These are phyloP conservation scores for Contarinia nasturtii DNA, from an alignment of 1,140 invertebrate species.

Conservation along the genomic window DNA sequence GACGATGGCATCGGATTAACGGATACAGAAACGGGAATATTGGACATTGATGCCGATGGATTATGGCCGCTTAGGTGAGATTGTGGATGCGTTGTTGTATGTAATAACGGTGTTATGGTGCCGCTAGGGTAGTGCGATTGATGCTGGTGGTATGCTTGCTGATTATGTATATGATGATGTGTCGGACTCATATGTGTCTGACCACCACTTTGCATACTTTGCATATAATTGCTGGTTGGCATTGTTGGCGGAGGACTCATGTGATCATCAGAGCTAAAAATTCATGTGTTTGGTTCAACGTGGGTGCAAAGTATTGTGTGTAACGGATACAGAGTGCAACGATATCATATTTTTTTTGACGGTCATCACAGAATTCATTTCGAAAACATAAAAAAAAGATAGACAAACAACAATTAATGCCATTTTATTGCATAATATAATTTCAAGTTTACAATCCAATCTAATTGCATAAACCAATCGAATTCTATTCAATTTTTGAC, in stretches of 20 bases:
- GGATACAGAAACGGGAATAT: not conserved
- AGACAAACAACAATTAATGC: too few relatives aligned
- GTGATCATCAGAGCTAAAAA: conserved; percentile 1
- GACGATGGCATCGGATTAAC: not conserved
- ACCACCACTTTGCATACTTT: not conserved
- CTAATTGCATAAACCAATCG: too few relatives aligned
- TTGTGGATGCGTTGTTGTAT: not conserved
- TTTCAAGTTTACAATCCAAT: too few relatives aligned
- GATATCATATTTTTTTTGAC: not conserved
- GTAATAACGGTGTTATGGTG: not conserved
- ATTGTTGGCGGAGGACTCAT: not conserved
- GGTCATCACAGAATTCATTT: not conserved
- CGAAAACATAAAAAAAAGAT: too few relatives aligned
- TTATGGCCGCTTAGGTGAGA: not conserved
- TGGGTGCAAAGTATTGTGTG: not conserved
- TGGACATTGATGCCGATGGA: not conserved
- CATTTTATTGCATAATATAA: too few relatives aligned
- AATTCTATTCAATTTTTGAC: too few relatives aligned
- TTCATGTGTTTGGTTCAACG: not conserved
- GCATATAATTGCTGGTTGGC: too few relatives aligned
- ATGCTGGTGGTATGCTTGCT: conserved; percentile 12
- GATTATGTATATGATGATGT: conserved; percentile 3
- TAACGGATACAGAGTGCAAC: not conserved
- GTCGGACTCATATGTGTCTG: not conserved
- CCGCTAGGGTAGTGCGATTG: conserved; percentile 13